Evolutionary conservation across 2,888 invertebrate genomes (phyloP).

Genomic region (Zygaena filipendulae): DNA sequence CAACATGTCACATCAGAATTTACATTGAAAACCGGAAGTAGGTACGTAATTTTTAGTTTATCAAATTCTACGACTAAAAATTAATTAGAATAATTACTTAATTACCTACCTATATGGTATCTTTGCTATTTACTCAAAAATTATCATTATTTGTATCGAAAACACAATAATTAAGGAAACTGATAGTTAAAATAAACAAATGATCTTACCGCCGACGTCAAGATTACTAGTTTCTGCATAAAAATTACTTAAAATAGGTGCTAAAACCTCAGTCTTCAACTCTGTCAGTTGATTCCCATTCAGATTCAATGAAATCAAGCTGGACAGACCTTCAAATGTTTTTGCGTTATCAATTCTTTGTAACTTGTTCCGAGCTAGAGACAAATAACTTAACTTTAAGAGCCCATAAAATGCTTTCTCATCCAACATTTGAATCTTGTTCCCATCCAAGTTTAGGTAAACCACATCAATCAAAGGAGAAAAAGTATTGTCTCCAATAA

Average conservation of each 20-base stretch:
- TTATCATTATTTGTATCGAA: no score
- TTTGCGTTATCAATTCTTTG: constrained; percentile 34
- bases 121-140: no score
- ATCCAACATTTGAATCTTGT: constrained; percentile 57
- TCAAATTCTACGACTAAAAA: no score
- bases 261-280: constrained; percentile 36
- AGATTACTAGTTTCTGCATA: constrained; percentile 31
- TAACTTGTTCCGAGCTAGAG: constrained; percentile 42
- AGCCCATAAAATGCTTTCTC: constrained; percentile 51
- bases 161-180: no score
- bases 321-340: constrained; percentile 34
- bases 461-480: constrained; percentile 35
- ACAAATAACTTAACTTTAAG: constrained; percentile 30
- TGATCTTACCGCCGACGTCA: constrained; percentile 43
- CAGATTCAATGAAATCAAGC: constrained; percentile 34
- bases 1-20: no score
- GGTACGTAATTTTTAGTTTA: no score
- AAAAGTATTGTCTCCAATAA: constrained; percentile 82
- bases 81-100: no score
- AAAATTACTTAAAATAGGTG: constrained; percentile 42
- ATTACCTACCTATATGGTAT: no score
- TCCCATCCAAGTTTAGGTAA: constrained; percentile 41
- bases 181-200: no score
- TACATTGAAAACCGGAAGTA: no score
- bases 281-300: constrained; percentile 41